Percentiles rank a stretch among this genome's conserved stretches.
phyloP scores from a whole-genome alignment of 2,797 vertebrate species.

The Dermochelys coriacea region DNA sequence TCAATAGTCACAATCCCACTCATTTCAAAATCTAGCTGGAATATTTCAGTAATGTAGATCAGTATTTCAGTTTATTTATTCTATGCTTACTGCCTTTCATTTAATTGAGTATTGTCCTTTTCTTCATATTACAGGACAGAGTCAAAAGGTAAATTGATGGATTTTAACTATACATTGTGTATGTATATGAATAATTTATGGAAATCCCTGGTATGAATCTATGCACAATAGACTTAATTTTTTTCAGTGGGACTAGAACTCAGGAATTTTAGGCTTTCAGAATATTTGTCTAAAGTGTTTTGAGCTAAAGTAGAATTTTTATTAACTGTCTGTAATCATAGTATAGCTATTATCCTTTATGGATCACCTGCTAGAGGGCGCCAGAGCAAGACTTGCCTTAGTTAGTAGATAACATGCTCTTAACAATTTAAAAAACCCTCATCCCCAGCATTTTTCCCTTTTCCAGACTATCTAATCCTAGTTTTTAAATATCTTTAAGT shows the following conservation, averaged over 20 bases:
- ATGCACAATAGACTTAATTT: not conserved
- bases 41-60: not conserved
- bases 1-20: not conserved
- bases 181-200: not conserved
- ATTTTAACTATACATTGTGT: not conserved
- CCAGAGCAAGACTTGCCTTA: not conserved
- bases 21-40: not conserved
- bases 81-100: not conserved
- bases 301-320: not conserved
- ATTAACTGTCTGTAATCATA: not conserved
- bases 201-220: not conserved
- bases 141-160: not conserved
- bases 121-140: not conserved
- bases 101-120: not conserved
- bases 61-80: not conserved
- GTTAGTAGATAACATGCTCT: no score
- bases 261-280: constrained; percentile 10
- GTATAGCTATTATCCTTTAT: not conserved
- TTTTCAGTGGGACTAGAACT: not conserved
- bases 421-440: not conserved
- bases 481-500: not conserved
- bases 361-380: not conserved
- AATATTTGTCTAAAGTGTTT: not conserved
- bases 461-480: not conserved
- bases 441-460: not conserved